phyloP scores from a whole-genome alignment of 2,888 invertebrate genomes.

The Brachyptera risi region DNA sequence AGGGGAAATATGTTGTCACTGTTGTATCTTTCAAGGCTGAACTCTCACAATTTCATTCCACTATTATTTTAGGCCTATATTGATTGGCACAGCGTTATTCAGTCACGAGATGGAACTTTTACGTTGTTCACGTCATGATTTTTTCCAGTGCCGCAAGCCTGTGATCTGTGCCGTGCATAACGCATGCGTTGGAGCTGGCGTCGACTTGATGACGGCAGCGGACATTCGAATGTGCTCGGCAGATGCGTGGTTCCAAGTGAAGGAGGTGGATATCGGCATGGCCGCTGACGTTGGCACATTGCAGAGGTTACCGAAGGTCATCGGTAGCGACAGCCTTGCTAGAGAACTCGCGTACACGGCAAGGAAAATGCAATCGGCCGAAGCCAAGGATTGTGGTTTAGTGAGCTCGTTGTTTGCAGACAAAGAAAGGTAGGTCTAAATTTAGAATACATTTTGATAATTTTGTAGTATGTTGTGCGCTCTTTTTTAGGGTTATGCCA shows the following conservation, averaged over 20 bases:
- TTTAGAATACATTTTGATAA: no score
- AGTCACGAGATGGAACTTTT: no score
- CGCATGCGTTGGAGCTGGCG: slow-evolving; percentile 87
- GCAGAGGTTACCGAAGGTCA: slow-evolving; percentile 85
- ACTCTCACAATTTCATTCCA: no score
- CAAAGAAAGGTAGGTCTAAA: slow-evolving; percentile 57
- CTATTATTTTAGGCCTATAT: no score
- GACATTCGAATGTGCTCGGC: slow-evolving; percentile 88
- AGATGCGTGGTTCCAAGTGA: slow-evolving; percentile 88
- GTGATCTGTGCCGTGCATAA: slow-evolving; percentile 84
- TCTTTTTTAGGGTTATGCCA: no score
- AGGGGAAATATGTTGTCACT: no score
- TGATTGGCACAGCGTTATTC: no score
- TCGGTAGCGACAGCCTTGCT: slow-evolving; percentile 82
- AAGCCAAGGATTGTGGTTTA: slow-evolving; percentile 77
- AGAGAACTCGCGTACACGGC: slow-evolving; percentile 87
- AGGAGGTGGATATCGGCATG: slow-evolving; percentile 71
- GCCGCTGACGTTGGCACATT: slow-evolving; percentile 95
- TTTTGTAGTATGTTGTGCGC: no score
- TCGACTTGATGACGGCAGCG: slow-evolving; percentile 82
- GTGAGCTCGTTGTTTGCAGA: slow-evolving; percentile 72
- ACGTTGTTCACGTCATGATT: not conserved
- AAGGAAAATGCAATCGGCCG: slow-evolving; percentile 71
- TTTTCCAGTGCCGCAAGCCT: slow-evolving; percentile 74
- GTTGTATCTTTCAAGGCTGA: no score